Evolutionary conservation across 2,888 invertebrate genomes (phyloP).

Genomic region (Balanococcus diminutus): DNA sequence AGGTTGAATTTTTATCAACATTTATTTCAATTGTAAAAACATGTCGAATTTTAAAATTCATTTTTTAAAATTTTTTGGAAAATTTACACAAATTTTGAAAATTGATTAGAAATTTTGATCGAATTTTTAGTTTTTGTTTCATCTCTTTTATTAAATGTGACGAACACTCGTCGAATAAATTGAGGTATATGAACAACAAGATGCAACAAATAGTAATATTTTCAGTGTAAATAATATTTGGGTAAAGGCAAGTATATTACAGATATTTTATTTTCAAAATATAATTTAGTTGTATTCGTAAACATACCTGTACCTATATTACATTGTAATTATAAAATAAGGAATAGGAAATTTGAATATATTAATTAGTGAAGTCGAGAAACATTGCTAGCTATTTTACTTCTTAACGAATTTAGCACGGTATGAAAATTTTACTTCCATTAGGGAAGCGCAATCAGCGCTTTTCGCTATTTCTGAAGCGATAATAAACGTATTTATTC

Average conservation of each 20-base stretch:
- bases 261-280: neutral
- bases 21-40: too few relatives aligned
- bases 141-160: too few relatives aligned
- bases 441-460: neutral
- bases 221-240: neutral
- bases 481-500: neutral
- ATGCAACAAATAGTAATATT: neutral
- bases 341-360: conserved; percentile 15
- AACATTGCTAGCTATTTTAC: conserved; percentile 4
- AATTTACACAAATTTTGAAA: too few relatives aligned
- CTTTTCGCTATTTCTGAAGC: neutral
- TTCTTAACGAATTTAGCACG: conserved; percentile 6
- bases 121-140: too few relatives aligned
- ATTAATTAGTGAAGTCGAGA: conserved; percentile 6
- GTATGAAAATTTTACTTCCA: conserved; percentile 12
- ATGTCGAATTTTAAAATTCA: too few relatives aligned
- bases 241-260: neutral
- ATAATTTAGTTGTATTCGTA: neutral
- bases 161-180: too few relatives aligned
- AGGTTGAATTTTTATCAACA: too few relatives aligned
- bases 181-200: too few relatives aligned
- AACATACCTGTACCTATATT: neutral
- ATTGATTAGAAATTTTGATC: too few relatives aligned
- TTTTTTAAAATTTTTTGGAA: too few relatives aligned
- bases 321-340: conserved; percentile 2